A percentile compares a stretch with the other conserved stretches of the same genome.
Evolutionary conservation across 2,888 invertebrate genomes (phyloP).

Genomic region (Notodonta ziczac): DNA sequence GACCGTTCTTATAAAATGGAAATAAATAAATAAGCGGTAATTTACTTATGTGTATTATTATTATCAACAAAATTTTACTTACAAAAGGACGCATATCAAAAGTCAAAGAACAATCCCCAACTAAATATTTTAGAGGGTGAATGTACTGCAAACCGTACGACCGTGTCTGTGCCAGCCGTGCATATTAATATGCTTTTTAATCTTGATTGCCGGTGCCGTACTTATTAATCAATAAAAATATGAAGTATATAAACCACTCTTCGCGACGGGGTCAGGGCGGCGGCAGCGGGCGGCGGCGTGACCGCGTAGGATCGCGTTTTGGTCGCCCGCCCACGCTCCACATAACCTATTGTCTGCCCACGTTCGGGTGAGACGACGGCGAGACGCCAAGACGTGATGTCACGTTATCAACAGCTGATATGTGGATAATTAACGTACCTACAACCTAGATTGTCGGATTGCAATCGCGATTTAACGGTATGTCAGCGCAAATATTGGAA

Average conservation of each 20-base stretch:
- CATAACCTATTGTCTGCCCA: slow-evolving; percentile 73
- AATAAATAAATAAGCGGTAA: too few relatives aligned
- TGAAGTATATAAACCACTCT: slow-evolving; percentile 42
- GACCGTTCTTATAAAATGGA: too few relatives aligned
- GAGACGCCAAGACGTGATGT: slow-evolving; percentile 65
- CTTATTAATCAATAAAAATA: slow-evolving; percentile 61
- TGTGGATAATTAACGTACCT: slow-evolving; percentile 56
- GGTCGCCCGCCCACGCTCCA: slow-evolving; percentile 65
- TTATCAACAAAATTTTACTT: too few relatives aligned
- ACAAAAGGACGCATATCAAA: neutral
- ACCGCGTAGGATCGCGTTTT: slow-evolving; percentile 74
- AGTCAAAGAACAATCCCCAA: neutral
- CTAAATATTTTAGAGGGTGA: slow-evolving; percentile 1
- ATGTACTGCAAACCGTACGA: slow-evolving; percentile 8
- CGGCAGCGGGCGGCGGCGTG: slow-evolving; percentile 31
- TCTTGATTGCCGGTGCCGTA: slow-evolving; percentile 45
- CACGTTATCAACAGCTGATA: slow-evolving; percentile 55
- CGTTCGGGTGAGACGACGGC: slow-evolving; percentile 54
- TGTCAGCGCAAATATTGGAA: neutral
- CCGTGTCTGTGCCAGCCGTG: neutral
- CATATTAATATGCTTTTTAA: slow-evolving; percentile 27
- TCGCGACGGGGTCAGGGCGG: slow-evolving; percentile 47
- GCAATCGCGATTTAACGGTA: slow-evolving; percentile 23
- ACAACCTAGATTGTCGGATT: slow-evolving; percentile 29
- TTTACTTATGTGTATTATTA: too few relatives aligned